These are phyloP conservation scores for Melitaea athalia DNA, from an alignment of 2,888 invertebrate species.

Conservation along the genomic window DNA sequence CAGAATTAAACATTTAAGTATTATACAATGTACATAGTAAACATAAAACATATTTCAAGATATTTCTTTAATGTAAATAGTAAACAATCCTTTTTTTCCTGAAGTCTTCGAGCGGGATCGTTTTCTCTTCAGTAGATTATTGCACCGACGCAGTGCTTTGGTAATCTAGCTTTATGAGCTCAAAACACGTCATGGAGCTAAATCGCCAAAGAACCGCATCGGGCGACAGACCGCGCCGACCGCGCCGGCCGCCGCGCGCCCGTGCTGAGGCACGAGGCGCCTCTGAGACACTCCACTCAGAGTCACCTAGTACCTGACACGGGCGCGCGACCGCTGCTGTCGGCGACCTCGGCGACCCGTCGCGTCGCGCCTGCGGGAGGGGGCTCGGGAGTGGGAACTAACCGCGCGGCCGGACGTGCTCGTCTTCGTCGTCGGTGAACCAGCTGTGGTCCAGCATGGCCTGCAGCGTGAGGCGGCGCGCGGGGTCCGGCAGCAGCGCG, in stretches of 20 bases:
- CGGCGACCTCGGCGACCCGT: too few species aligned
- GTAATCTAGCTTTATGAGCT: slow-evolving; percentile 97
- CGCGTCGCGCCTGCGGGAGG: not conserved
- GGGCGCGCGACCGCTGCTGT: slow-evolving; percentile 44
- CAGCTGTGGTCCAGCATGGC: slow-evolving; percentile 88
- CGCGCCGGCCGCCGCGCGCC: slow-evolving; percentile 40
- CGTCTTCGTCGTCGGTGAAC: slow-evolving; percentile 54
- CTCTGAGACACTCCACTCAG: slow-evolving; percentile 85
- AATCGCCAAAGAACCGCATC: slow-evolving; percentile 92
- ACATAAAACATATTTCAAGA: too few species aligned
- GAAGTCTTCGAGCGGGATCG: not conserved
- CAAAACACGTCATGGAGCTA: slow-evolving; percentile 90
- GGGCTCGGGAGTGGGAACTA: not conserved
- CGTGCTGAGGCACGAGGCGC: slow-evolving; percentile 79
- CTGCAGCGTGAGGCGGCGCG: slow-evolving; percentile 84
- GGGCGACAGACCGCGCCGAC: slow-evolving; percentile 54
- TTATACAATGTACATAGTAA: too few species aligned
- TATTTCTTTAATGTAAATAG: too few species aligned
- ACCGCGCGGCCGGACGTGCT: slow-evolving; percentile 16
- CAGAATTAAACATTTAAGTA: too few species aligned
- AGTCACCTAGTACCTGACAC: slow-evolving; percentile 94
- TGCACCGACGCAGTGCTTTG: slow-evolving; percentile 87
- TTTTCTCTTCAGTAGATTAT: slow-evolving; percentile 38
- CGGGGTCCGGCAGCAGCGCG: slow-evolving; percentile 87
- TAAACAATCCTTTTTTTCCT: not conserved